phyloP scores from a whole-genome alignment of 1,140 invertebrate species.

The Drosophila subobscura region DNA sequence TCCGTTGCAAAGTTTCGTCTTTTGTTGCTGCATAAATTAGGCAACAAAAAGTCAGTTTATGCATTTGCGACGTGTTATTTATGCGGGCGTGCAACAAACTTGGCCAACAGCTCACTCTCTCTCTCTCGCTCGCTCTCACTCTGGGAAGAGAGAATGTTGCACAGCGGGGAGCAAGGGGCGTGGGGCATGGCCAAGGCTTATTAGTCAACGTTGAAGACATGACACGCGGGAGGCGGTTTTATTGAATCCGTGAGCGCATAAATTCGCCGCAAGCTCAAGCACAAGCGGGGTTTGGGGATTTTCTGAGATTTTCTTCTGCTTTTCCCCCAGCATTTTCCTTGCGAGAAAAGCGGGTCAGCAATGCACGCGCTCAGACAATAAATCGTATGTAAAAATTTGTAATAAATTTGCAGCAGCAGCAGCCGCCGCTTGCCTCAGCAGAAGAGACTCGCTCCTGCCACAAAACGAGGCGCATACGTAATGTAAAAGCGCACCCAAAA shows the following conservation, averaged over 20 bases:
- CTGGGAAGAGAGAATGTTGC: slow-evolving; percentile 53
- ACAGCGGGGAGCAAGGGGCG: not conserved
- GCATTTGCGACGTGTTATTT: slow-evolving; percentile 79
- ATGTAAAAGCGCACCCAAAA: slow-evolving; percentile 43
- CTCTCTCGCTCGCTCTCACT: slow-evolving; percentile 12
- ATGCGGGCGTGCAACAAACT: slow-evolving; percentile 78
- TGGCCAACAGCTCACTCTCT: slow-evolving; percentile 42
- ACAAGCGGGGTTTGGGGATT: slow-evolving; percentile 36
- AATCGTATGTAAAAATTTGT: slow-evolving; percentile 81
- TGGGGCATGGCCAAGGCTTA: slow-evolving; percentile 58
- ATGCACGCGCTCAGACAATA: slow-evolving; percentile 68
- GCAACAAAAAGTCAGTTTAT: slow-evolving; percentile 78
- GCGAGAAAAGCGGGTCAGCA: slow-evolving; percentile 43
- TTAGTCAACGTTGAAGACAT: slow-evolving; percentile 70
- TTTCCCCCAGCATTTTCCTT: slow-evolving; percentile 16
- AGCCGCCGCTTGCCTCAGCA: slow-evolving; percentile 22
- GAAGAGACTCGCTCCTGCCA: slow-evolving; percentile 37
- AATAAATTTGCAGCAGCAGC: slow-evolving; percentile 69
- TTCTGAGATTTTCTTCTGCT: not conserved
- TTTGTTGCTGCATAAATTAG: slow-evolving; percentile 76
- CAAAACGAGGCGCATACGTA: slow-evolving; percentile 70
- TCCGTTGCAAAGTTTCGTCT: slow-evolving; percentile 51
- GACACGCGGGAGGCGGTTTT: slow-evolving; percentile 42
- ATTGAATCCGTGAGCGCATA: slow-evolving; percentile 61
- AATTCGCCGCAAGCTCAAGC: slow-evolving; percentile 15